phyloP scores from a whole-genome alignment of 2,888 invertebrate species.

The Drosophila sordidula region DNA sequence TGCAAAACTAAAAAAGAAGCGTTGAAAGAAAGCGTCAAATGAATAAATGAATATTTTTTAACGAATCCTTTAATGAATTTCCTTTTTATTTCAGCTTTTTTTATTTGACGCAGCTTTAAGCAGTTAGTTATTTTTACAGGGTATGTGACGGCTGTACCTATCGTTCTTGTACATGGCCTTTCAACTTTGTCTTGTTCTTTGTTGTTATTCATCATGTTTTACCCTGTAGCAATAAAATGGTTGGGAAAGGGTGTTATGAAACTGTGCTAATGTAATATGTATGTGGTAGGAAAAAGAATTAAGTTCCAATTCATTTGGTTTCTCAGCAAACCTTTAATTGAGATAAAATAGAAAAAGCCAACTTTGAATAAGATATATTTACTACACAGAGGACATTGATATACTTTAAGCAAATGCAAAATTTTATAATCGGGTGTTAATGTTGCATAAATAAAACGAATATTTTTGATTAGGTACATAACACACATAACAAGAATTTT shows the following conservation, averaged over 20 bases:
- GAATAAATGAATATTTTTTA: not conserved
- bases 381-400: too few relatives aligned
- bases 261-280: not conserved
- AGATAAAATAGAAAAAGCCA: not conserved
- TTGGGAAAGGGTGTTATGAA: not conserved
- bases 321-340: too few relatives aligned
- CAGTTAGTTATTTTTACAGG: not conserved
- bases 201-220: not conserved
- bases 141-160: not conserved
- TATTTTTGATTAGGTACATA: too few relatives aligned
- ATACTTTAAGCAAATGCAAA: too few relatives aligned
- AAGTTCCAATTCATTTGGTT: too few relatives aligned
- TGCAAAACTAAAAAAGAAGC: not conserved
- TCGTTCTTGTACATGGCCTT: not conserved
- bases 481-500: too few relatives aligned
- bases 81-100: not conserved
- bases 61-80: not conserved
- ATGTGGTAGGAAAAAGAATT: not conserved
- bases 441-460: too few relatives aligned
- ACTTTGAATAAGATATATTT: too few relatives aligned
- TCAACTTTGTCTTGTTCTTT: not conserved
- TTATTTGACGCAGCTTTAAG: not conserved
- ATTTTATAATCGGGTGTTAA: too few relatives aligned
- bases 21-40: not conserved
- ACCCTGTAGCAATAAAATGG: not conserved